A percentile compares a stretch with the other conserved stretches of the same genome.
Evolutionary conservation across 2,797 vertebrate genomes (phyloP).

Genomic region (Toxotes lorentzi): DNA sequence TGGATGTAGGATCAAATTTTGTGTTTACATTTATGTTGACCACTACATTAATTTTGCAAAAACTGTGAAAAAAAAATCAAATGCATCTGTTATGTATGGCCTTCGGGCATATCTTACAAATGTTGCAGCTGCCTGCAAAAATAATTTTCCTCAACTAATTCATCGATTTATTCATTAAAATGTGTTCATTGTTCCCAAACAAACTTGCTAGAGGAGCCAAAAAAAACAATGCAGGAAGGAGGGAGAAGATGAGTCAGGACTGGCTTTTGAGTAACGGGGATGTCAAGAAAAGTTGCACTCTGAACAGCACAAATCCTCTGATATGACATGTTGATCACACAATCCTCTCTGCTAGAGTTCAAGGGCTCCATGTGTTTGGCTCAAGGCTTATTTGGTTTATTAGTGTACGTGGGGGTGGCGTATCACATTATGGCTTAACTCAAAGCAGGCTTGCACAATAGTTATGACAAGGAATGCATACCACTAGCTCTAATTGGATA

Average conservation of each 20-base stretch:
- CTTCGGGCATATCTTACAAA: constrained; percentile 10
- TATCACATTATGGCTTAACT: constrained; percentile 67
- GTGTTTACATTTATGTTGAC: background rate
- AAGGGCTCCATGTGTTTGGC: constrained; percentile 54
- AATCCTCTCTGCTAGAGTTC: constrained; percentile 42
- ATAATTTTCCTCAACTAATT: constrained; percentile 31
- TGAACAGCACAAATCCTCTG: constrained; percentile 47
- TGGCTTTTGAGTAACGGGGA: constrained; percentile 48
- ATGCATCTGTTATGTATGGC: constrained; percentile 5
- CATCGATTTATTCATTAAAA: constrained; percentile 55
- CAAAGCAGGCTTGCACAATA: constrained; percentile 57
- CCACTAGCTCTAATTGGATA: constrained; percentile 68
- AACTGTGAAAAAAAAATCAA: constrained; percentile 8
- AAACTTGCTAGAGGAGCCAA: constrained; percentile 31
- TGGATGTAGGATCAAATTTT: background rate
- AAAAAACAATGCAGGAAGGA: constrained; percentile 18
- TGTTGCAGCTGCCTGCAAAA: background rate
- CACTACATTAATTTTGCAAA: background rate
- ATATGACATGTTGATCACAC: constrained; percentile 67
- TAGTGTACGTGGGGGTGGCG: constrained; percentile 63
- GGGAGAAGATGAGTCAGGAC: constrained; percentile 26
- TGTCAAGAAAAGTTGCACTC: constrained; percentile 38
- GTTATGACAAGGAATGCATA: constrained; percentile 66
- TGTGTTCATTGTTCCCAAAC: constrained; percentile 30
- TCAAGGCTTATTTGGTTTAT: constrained; percentile 70